Base-by-base conservation (phyloP, 2,797 vertebrate species). In the Tiaroga cobitis region DNA sequence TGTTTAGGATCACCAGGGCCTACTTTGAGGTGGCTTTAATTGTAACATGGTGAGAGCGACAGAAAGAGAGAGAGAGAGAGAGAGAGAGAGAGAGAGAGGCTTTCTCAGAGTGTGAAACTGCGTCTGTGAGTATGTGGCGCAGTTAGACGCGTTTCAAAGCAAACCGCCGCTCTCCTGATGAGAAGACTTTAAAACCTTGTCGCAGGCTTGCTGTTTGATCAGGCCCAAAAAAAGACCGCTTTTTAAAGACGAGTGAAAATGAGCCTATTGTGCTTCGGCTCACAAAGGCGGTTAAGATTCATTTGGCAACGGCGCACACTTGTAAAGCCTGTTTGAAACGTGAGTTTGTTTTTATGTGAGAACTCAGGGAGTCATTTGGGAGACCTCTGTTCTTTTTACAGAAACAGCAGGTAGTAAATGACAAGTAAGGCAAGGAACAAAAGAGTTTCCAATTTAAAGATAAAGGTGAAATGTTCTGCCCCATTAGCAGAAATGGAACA, bases 81-180 rank as follows among this genome's bases (percentile, higher is more conserved):
- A 41, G 39, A 41, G 39, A 41, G 39, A 41, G 15, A 46, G 46
- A 69, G 37, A 49, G 61, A 70, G 7, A 56, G 34, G 21, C 51
- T 18, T 77, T n/a, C n/a, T 59, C 54, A 43, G 83, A 41, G 63
- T 81, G 69, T 83, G 83, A 67, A 81, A 74, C 77, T 43, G 1
- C 39, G 76, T 75, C 61, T 87, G 75, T 88, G 89, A 93, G 92
- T 91, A 89, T 92, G 93, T 92, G 93, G 93, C 92, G 90, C 92
- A 92, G 93, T 92, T 92, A 92, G 92, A 90, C 65, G 86, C 87
- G 91, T 95, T 95, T 95, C 94, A 95, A 92, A 91, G 90, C 65
- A 84, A 88, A 88, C 89, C 88, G 19, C 88, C 59, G 11, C 74
- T 76, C 76, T 90, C 85, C 85, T 86, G 86, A 88, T 82, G 86